These are phyloP conservation scores for Scomber japonicus DNA, from an alignment of 2,113 vertebrate species.

Conservation along the genomic window DNA sequence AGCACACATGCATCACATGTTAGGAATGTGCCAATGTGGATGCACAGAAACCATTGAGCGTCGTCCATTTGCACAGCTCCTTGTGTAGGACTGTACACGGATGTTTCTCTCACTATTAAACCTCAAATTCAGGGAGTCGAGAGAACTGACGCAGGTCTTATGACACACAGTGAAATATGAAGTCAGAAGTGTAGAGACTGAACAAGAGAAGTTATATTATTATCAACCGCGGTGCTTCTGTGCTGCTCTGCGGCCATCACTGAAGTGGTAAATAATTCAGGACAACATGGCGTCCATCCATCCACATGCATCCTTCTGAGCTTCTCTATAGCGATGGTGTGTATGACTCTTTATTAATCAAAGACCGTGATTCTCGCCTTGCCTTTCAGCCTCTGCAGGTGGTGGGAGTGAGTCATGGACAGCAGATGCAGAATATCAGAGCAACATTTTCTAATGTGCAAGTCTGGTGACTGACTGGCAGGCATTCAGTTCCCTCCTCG, in stretches of 20 bases:
- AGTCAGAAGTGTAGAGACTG: constrained; percentile 13
- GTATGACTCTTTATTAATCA: constrained; percentile 2
- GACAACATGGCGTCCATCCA: constrained; percentile 32
- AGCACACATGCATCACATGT: not conserved
- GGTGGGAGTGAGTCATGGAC: constrained; percentile 15
- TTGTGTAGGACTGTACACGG: too few relatives aligned
- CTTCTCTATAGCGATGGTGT: constrained; percentile 8
- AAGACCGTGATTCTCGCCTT: not conserved
- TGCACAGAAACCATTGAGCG: too few relatives aligned
- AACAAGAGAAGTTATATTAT: not conserved
- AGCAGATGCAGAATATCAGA: not conserved
- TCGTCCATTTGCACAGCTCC: too few relatives aligned
- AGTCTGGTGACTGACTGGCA: not conserved
- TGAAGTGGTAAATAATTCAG: constrained; percentile 59
- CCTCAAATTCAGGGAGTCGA: not conserved
- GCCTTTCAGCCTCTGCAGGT: constrained; percentile 12
- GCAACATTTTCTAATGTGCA: not conserved
- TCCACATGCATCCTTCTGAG: constrained; percentile 16
- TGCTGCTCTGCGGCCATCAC: constrained; percentile 14
- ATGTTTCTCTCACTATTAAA: too few relatives aligned
- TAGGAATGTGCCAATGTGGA: not conserved
- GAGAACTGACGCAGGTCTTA: not conserved
- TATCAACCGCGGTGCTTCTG: not conserved
- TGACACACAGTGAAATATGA: not conserved
- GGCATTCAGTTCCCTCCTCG: too few relatives aligned